Base-by-base conservation (phyloP, 2,888 invertebrate species). In the Thera britannica region DNA sequence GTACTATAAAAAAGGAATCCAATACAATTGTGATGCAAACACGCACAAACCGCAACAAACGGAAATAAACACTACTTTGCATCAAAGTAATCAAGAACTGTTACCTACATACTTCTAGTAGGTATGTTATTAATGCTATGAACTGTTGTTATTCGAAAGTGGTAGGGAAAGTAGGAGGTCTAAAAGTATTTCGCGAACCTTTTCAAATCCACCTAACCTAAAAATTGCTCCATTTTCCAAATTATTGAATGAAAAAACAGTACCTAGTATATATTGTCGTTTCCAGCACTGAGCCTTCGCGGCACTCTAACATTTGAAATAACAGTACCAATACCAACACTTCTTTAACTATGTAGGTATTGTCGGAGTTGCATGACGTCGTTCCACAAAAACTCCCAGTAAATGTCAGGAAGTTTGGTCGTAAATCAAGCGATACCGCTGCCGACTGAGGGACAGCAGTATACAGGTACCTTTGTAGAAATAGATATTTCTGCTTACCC, bases 401-500 rank as follows among this genome's bases (percentile, higher is more conserved):
- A 73, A 82, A 83, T 81, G 82, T 80, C 83, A 81, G 81, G 79
- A 79, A 83, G 84, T 70, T 73, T 74, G 75, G 72, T 82, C 84
- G 83, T 89, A 89, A 87, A 89, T 88, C 86, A 86, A 77, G 74
- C 78, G 82, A 82, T 85, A 87, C 83, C 83, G 80, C 79, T 67
- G 75, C 77, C 12, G 44, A 9, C 67, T 64, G 58, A 69, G 85
- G 81, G 83, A 83, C 77, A 77, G 78, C 78, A 75, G 75, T 23
- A 23, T 23, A 23, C 1, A 23, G 23, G 23, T 72, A 72, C 77
- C 74, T 77, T 77, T 73, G 78, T 77, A 72, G 79, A 82, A 83
- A 83, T 83, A 82, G 77, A 79, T 71, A 73, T 75, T 72, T 72
- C 68, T 78, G 77, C 78, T 58, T 52, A 41, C 35, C 1, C 36